These are phyloP conservation scores for Thymelicus acteon DNA, from an alignment of 2,888 invertebrate species.

Conservation along the genomic window DNA sequence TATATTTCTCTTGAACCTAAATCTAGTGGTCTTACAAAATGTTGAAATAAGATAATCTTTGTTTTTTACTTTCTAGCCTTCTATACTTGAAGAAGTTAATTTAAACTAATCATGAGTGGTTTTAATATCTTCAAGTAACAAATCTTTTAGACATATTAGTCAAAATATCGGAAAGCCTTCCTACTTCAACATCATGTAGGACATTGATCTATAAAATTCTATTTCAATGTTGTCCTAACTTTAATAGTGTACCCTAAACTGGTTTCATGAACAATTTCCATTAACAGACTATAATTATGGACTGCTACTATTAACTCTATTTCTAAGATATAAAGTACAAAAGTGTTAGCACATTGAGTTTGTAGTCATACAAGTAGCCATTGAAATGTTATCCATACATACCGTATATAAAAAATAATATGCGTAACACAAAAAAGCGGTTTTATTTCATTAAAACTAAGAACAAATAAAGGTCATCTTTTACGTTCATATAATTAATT, in stretches of 20 bases:
- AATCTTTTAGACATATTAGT: too few species aligned
- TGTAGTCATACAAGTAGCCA: not conserved
- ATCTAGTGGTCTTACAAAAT: constrained; percentile 1
- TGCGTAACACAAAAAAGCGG: too few species aligned
- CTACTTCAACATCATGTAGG: not conserved
- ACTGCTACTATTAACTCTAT: constrained; percentile 12
- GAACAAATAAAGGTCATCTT: too few species aligned
- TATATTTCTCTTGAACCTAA: not conserved
- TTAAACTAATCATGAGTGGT: too few species aligned
- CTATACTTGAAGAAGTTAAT: too few species aligned
- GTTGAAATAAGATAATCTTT: not conserved
- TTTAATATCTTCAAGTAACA: too few species aligned
- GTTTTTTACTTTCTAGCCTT: too few species aligned
- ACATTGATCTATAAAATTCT: constrained; percentile 7
- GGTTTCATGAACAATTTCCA: constrained; percentile 2
- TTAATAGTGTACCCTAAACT: not conserved
- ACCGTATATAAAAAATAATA: too few species aligned
- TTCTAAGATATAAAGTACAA: constrained; percentile 17
- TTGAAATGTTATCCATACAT: not conserved
- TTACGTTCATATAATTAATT: too few species aligned
- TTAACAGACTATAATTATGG: not conserved
- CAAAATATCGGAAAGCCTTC: not conserved
- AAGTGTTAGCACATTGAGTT: constrained; percentile 7
- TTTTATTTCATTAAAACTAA: too few species aligned
- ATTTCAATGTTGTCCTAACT: not conserved